Evolutionary conservation across 2,888 invertebrate species (phyloP).

Genomic region (Apotomis turbidana): DNA sequence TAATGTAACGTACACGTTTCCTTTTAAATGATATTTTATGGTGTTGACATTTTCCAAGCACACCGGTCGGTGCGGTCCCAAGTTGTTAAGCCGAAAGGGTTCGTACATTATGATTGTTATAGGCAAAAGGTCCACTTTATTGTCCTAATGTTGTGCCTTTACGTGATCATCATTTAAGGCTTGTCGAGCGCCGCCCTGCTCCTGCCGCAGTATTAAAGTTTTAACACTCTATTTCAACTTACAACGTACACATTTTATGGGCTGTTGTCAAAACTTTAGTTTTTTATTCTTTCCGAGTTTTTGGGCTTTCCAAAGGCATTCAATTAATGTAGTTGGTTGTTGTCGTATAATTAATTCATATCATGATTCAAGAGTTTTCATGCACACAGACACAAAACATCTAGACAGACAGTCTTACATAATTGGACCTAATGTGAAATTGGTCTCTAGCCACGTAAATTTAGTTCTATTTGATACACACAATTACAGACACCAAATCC

Average conservation of each 20-base stretch:
- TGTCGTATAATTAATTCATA: no score
- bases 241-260: slow-evolving; percentile 21
- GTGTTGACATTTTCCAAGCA: slow-evolving; percentile 61
- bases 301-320: no score
- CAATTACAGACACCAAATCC: no score
- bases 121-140: slow-evolving; percentile 73
- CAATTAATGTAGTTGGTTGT: no score
- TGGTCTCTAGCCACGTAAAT: no score
- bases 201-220: slow-evolving; percentile 53
- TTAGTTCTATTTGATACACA: no score
- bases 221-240: slow-evolving; percentile 53
- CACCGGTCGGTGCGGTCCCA: slow-evolving; percentile 56
- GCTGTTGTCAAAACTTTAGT: slow-evolving; percentile 4
- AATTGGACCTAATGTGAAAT: no score
- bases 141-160: slow-evolving; percentile 72
- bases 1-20: slow-evolving; percentile 49
- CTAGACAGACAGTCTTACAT: no score
- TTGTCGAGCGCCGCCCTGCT: slow-evolving; percentile 36
- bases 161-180: slow-evolving; percentile 70
- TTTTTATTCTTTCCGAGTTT: not conserved
- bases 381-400: no score
- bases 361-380: no score
- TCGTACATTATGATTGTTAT: slow-evolving; percentile 75
- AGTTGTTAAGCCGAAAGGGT: slow-evolving; percentile 72
- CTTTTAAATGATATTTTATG: slow-evolving; percentile 63